Percentiles rank a stretch among this genome's conserved stretches.
These are phyloP conservation scores for Labeo catla DNA, from an alignment of 2,113 vertebrate species.

Conservation along the genomic window DNA sequence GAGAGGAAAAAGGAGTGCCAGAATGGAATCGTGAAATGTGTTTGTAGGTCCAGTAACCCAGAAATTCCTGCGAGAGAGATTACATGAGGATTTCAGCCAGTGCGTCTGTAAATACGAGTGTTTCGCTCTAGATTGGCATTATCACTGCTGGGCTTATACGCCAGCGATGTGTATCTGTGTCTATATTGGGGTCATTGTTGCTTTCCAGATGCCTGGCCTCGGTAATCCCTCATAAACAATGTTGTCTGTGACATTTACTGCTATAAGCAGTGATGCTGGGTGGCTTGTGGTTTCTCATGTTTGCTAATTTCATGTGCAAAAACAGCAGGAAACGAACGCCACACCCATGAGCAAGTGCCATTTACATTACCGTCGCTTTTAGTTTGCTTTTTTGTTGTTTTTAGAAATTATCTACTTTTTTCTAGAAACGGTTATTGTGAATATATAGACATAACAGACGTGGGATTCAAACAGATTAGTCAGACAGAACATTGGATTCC, in stretches of 20 bases:
- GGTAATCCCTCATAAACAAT: slow-evolving; percentile 77
- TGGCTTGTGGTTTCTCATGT: slow-evolving; percentile 45
- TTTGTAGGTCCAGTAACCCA: slow-evolving; percentile 61
- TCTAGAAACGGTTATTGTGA: neutral
- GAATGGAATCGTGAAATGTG: slow-evolving; percentile 49
- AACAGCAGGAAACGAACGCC: neutral
- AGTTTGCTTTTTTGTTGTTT: neutral
- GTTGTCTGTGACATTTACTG: slow-evolving; percentile 72
- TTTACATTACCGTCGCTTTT: neutral
- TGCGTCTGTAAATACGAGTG: slow-evolving; percentile 53
- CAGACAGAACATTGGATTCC: neutral
- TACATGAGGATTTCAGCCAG: slow-evolving; percentile 69
- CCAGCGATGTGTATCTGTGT: slow-evolving; percentile 72
- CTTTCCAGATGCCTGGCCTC: slow-evolving; percentile 63
- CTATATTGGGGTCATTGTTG: slow-evolving; percentile 76
- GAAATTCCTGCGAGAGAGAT: slow-evolving; percentile 65
- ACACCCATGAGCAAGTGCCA: neutral
- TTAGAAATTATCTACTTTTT: neutral
- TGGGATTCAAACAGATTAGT: neutral
- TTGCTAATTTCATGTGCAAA: slow-evolving; percentile 3
- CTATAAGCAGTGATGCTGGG: slow-evolving; percentile 42
- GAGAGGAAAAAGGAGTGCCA: neutral
- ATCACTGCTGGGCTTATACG: slow-evolving; percentile 67
- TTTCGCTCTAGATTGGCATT: slow-evolving; percentile 56
- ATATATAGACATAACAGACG: neutral